Percentiles rank a stretch among this genome's conserved stretches.
phyloP scores from a whole-genome alignment of 2,113 vertebrate genomes.

The Indicator maculatus region DNA sequence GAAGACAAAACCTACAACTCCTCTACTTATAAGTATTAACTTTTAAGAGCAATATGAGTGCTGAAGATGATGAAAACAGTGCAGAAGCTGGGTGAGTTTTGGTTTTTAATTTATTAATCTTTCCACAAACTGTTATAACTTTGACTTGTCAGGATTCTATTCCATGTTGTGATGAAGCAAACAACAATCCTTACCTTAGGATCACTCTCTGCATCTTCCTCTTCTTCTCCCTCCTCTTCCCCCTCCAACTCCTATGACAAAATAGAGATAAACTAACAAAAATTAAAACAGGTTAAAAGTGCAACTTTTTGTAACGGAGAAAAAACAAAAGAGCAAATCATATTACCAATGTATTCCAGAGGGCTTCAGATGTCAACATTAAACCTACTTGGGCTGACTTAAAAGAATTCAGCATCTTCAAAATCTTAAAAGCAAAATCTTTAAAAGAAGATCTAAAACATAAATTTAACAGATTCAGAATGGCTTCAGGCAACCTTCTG shows the following conservation, averaged over 20 bases:
- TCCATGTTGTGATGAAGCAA: not conserved
- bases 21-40: not conserved
- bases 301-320: constrained; percentile 33
- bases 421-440: not conserved
- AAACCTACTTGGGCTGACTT: not conserved
- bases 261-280: constrained; percentile 54
- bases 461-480: not conserved
- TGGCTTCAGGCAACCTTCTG: not conserved
- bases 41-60: not conserved
- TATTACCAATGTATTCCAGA: not conserved
- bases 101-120: not conserved
- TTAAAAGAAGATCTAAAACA: not conserved
- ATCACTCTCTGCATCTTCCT: constrained; percentile 86
- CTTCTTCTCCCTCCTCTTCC: constrained; percentile 92
- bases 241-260: constrained; percentile 88
- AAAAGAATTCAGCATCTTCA: not conserved
- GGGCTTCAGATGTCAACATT: not conserved
- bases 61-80: not conserved
- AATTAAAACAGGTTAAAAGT: constrained; percentile 65
- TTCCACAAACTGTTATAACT: not conserved
- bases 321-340: not conserved
- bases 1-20: not conserved
- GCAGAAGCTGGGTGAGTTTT: not conserved
- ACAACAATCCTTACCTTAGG: constrained; percentile 81
- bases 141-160: not conserved